Percentiles rank a stretch among this genome's conserved stretches.
These are phyloP conservation scores for Papilio polyxenes DNA, from an alignment of 1,140 invertebrate genomes.

Conservation along the genomic window DNA sequence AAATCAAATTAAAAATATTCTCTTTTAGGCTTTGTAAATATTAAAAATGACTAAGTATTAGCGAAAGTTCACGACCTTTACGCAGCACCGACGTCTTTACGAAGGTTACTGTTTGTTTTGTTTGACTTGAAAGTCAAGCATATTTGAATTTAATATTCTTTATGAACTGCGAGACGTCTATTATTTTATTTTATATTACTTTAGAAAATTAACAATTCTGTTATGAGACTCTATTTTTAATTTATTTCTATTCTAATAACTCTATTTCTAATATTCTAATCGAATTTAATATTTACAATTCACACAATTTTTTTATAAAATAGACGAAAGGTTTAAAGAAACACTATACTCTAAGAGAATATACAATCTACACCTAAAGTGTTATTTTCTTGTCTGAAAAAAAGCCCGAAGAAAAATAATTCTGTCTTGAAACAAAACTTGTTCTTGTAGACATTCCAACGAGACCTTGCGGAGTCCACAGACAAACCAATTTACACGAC, in stretches of 20 bases:
- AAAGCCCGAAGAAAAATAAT: background rate
- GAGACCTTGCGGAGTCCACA: background rate
- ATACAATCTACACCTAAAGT: too few relatives aligned
- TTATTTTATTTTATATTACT: too few relatives aligned
- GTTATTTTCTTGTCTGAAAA: background rate
- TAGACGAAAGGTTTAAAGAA: too few relatives aligned
- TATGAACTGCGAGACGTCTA: background rate
- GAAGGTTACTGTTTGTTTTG: constrained; percentile 6
- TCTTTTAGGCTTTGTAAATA: constrained; percentile 28
- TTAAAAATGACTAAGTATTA: background rate
- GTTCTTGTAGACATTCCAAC: background rate
- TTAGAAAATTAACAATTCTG: too few relatives aligned
- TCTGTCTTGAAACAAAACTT: constrained; percentile 20
- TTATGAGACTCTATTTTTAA: too few relatives aligned
- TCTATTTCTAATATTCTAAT: too few relatives aligned
- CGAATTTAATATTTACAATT: too few relatives aligned
- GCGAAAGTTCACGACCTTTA: constrained; percentile 21
- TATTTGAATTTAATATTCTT: background rate
- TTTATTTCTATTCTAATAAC: too few relatives aligned
- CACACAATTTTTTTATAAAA: too few relatives aligned
- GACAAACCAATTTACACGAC: constrained; percentile 21
- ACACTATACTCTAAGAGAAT: too few relatives aligned
- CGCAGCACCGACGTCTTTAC: background rate
- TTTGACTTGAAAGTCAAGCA: background rate
- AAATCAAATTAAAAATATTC: background rate